Base-by-base conservation (phyloP, 2,113 vertebrate genomes). In the Rhinichthys klamathensis region DNA sequence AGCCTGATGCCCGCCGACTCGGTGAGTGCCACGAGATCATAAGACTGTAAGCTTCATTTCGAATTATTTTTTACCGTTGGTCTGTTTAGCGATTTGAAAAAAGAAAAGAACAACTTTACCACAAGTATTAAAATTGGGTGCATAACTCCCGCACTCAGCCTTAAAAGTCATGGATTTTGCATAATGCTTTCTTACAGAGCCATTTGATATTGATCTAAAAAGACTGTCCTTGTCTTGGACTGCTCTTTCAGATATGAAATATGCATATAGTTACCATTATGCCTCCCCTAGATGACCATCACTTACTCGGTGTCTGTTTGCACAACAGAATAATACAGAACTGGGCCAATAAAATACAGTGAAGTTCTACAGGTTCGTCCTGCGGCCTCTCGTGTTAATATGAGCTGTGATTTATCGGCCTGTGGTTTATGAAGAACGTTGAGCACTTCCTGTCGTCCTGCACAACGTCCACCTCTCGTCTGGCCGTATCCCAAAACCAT, bases 1-100 rank as follows among this genome's bases (percentile, higher is more conserved):
- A 96, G 92, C 84, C 94, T 96, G 23, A 81, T 96, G 85, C 89
- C 95, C 15, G 70, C 95, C 8, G 95, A 96, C 87, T 95, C 96
- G 85, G 96, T 97, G 93, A 93, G 95, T 91, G 65, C 10, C 18
- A 23, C 35, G 23, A 4, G 35, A 70, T 41, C 9, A 35, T 23
- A 4, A 10, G 35, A 12, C 4, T 70, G 23, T 23, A 23, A 23
- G 32, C 9, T 41, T 9, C 0, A 61, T 11, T 41, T 3, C 18
- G 10, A 56, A 56, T 70, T 23, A 4, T 56, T n/a, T 41, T 70
- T 41, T 41, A 70, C 21, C 23, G 10, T n/a, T 41, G 8, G 16
- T 21, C 4, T 56, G 13, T 56, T 6, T 54, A 54, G 5, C 18
- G 18, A 38, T 8, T 4, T 10, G 1, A 23, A 58, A 9, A 23